Evolutionary conservation across 1,140 invertebrate species (phyloP), one percentile per base, ranked within the genome.

Genomic region (Mya arenaria): DNA sequence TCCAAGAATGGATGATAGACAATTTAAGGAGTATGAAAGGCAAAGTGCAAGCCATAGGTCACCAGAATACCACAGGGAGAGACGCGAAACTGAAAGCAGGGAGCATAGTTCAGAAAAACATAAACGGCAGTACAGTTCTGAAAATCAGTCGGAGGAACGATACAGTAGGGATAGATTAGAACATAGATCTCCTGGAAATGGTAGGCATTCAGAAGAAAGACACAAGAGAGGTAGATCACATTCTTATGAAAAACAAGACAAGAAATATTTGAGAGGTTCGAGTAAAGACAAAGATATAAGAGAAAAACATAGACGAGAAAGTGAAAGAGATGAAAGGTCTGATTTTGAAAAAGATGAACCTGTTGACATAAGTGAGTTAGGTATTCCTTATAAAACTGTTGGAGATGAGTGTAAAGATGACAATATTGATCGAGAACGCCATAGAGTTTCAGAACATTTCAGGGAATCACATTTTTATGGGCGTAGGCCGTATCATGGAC

Each of bases 251-350:
- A 52, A 52, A 23, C 8, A 17, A n/a, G 48, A 52, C 25, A 23
- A 3, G 19, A 23, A 52, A n/a, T 17, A 23, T 52, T 52, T 52
- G 19, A n/a, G 48, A n/a, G 48, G 48, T 52, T 52, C 25, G 19
- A n/a, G 48, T 17, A 52, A 8, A 23, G 48, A 23, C 48, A 52
- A 2, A 52, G 48, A 52, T 52, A 2, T 23, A 56, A 34, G 4
- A 32, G 34, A 60, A 63, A 75, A 75, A 32, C 25, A 60, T 48
- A 65, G 73, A 62, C 41, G 48, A 78, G 68, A 63, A 68, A 56
- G 30, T 55, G 30, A 39, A 19, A 63, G 52, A 68, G 41, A 32
- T 55, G 30, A 60, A 13, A 8, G 25, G 56, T 10, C 25, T 23
- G 32, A 62, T 62, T 25, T 34, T 62, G 60, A n/a, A 48, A 48